A percentile compares a stretch with the other conserved stretches of the same genome.
phyloP scores from a whole-genome alignment of 23 tunicate species.

The Aplidium turbinatum region DNA sequence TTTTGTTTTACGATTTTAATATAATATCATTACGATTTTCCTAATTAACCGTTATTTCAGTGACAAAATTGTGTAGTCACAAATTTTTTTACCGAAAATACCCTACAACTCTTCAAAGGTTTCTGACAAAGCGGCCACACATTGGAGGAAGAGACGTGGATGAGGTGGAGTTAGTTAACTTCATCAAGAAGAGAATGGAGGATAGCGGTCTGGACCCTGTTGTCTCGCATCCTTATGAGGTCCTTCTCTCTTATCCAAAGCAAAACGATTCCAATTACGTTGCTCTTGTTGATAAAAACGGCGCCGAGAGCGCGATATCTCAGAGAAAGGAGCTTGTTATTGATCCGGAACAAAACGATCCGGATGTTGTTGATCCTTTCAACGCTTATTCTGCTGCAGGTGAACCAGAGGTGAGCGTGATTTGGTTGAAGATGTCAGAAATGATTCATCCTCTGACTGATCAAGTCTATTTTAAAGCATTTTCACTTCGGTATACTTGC shows the following conservation, averaged over 20 bases:
- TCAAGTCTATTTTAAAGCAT: too few relatives aligned
- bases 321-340: conserved; percentile 51
- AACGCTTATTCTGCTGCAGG: conserved; percentile 60
- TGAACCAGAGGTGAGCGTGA: conserved; percentile 23
- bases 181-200: conserved; percentile 31
- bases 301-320: conserved; percentile 46
- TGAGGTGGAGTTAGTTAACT: conserved; percentile 38
- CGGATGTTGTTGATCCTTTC: conserved; percentile 74
- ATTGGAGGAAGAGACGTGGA: conserved; percentile 55
- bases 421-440: too few relatives aligned
- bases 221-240: conserved; percentile 50
- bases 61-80: too few relatives aligned
- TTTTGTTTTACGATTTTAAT: too few relatives aligned
- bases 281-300: conserved; percentile 35
- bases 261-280: conserved; percentile 64
- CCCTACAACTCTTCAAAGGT: conserved; percentile 2
- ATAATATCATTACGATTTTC: too few relatives aligned
- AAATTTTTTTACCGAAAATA: neutral
- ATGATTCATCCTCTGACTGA: too few relatives aligned
- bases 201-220: conserved; percentile 39
- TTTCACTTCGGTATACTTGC: too few relatives aligned
- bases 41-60: too few relatives aligned
- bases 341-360: conserved; percentile 49
- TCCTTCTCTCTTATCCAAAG: conserved; percentile 73
- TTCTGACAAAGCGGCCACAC: conserved; percentile 44